Percentiles rank a stretch among this genome's conserved stretches.
Conservation (phyloP, 2,113 vertebrate species). For the Brachypodius melanocephalos region DNA sequence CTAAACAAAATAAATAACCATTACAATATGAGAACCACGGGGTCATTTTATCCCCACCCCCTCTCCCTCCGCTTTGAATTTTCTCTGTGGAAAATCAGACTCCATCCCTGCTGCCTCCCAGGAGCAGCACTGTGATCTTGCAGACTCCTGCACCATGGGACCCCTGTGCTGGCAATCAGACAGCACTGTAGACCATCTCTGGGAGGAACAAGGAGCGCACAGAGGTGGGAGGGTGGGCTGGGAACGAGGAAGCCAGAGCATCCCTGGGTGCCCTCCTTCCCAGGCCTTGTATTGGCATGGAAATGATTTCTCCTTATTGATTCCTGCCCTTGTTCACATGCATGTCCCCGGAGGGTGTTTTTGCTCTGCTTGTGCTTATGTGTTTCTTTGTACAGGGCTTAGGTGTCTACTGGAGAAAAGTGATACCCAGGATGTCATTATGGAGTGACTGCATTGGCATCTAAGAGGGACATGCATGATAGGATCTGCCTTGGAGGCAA, state of each 20-base stretch:
- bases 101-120: background rate
- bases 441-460: background rate
- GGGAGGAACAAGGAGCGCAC: background rate
- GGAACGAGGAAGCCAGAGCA: background rate
- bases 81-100: conserved; percentile 44
- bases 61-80: conserved; percentile 8
- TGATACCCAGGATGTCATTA: background rate
- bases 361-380: background rate
- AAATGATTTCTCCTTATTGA: conserved; percentile 3
- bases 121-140: conserved; percentile 36
- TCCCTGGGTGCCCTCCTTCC: background rate
- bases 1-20: conserved; percentile 66
- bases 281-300: background rate
- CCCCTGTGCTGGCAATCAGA: background rate
- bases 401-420: background rate
- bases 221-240: background rate
- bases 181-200: background rate
- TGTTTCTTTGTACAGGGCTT: background rate
- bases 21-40: conserved; percentile 3
- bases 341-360: background rate
- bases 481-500: background rate
- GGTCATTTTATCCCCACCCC: conserved; percentile 23
- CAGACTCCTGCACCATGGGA: conserved; percentile 28
- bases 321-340: background rate
- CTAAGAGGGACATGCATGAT: background rate